phyloP scores from a whole-genome alignment of 2,797 vertebrate genomes.

The Centroberyx gerrardi region DNA sequence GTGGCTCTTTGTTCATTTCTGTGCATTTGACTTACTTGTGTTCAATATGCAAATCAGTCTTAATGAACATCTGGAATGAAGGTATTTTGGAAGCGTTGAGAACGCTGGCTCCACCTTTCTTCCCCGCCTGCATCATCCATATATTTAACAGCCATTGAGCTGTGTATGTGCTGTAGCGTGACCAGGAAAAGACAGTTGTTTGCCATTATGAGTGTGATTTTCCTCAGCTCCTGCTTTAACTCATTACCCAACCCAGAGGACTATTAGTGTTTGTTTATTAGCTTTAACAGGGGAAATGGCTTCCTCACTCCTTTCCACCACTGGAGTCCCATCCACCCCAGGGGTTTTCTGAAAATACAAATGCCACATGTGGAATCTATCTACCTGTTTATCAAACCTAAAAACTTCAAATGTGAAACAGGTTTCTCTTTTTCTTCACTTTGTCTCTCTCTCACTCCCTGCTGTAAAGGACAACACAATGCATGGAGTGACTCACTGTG shows the following conservation, averaged over 20 bases:
- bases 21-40: neutral
- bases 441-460: slow-evolving; percentile 7
- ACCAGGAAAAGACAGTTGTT: slow-evolving; percentile 52
- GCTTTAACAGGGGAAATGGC: slow-evolving; percentile 68
- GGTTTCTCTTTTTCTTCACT: slow-evolving; percentile 3
- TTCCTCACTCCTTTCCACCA: slow-evolving; percentile 40
- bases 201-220: slow-evolving; percentile 61
- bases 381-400: slow-evolving; percentile 20
- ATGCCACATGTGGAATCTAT: slow-evolving; percentile 16
- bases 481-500: slow-evolving; percentile 70
- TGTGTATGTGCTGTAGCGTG: neutral
- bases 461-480: slow-evolving; percentile 43
- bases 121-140: neutral
- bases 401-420: slow-evolving; percentile 18
- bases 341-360: slow-evolving; percentile 39
- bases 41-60: slow-evolving; percentile 37
- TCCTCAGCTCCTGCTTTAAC: slow-evolving; percentile 61
- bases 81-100: slow-evolving; percentile 41
- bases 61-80: slow-evolving; percentile 35
- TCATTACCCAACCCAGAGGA: slow-evolving; percentile 57
- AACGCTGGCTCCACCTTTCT: slow-evolving; percentile 31
- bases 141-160: slow-evolving; percentile 16
- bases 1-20: neutral
- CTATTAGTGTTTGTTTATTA: slow-evolving; percentile 69
- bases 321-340: slow-evolving; percentile 15